A percentile compares a stretch with the other conserved stretches of the same genome.
These are phyloP conservation scores for Botia kubotai DNA, from an alignment of 2,797 vertebrate species.

Conservation along the genomic window DNA sequence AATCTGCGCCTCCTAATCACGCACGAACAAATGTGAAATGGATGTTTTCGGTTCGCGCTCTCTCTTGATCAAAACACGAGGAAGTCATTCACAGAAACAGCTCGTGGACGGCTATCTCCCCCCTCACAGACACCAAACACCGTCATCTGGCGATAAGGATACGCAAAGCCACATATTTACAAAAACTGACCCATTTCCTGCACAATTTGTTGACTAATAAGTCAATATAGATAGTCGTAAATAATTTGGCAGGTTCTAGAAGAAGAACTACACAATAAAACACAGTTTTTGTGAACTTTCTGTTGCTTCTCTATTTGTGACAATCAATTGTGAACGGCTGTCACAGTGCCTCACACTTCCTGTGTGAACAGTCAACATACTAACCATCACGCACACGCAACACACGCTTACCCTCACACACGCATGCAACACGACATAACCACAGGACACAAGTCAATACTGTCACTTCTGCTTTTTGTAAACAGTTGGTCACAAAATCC, in stretches of 20 bases:
- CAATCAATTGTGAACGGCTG: no score
- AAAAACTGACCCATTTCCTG: not conserved
- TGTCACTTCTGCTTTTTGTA: not conserved
- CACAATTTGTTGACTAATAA: no score
- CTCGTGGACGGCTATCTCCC: not conserved
- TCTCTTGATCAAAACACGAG: not conserved
- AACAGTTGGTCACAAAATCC: not conserved
- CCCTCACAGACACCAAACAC: not conserved
- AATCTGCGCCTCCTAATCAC: slow-evolving; percentile 45
- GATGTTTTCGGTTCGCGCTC: not conserved
- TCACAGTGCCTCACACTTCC: no score
- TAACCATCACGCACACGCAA: no score
- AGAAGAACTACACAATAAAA: no score
- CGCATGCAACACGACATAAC: not conserved
- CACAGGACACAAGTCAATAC: not conserved
- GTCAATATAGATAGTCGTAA: no score
- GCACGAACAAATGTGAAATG: not conserved
- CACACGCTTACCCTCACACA: no score
- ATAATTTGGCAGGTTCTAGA: no score
- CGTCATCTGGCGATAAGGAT: not conserved
- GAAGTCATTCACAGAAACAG: not conserved
- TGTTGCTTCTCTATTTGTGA: no score
- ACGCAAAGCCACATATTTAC: not conserved
- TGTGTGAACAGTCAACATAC: no score
- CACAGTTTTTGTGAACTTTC: no score